These are phyloP conservation scores for Gorilla gorilla DNA, from an alignment of 2,113 vertebrate genomes.

Conservation along the genomic window DNA sequence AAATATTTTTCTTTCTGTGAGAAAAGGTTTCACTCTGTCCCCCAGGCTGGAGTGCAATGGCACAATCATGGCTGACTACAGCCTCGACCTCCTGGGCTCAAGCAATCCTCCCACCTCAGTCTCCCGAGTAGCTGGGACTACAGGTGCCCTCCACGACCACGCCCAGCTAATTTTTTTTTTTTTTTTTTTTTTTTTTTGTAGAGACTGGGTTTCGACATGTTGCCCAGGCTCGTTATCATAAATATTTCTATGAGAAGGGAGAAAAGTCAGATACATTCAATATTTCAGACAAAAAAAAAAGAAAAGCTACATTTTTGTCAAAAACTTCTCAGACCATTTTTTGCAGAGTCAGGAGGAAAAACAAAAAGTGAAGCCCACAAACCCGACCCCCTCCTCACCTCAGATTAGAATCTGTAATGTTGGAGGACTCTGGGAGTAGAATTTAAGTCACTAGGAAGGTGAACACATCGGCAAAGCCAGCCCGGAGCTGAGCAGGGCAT, in stretches of 20 bases:
- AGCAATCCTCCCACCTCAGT: no score
- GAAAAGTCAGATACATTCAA: slow-evolving; percentile 23
- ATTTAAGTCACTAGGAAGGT: neutral
- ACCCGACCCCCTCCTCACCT: neutral
- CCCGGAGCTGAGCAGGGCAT: accelerated
- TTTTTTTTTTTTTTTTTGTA: no score
- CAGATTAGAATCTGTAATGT: neutral
- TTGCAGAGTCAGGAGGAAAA: neutral
- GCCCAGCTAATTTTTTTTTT: no score
- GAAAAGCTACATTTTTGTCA: neutral
- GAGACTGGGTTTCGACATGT: no score
- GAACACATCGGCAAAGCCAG: neutral
- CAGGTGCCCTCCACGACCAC: accelerated
- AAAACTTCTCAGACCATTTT: neutral
- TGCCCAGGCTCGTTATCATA: neutral
- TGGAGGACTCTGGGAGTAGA: neutral
- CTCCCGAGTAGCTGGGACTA: no score
- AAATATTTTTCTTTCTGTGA: slow-evolving; percentile 38
- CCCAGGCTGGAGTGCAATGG: no score
- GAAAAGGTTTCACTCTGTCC: no score
- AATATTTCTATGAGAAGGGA: slow-evolving; percentile 61
- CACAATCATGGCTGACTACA: no score
- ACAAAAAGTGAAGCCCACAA: neutral
- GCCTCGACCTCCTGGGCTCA: no score
- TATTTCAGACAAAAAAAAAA: neutral